phyloP scores from a whole-genome alignment of 2,797 vertebrate species.

The Melopsittacus undulatus region DNA sequence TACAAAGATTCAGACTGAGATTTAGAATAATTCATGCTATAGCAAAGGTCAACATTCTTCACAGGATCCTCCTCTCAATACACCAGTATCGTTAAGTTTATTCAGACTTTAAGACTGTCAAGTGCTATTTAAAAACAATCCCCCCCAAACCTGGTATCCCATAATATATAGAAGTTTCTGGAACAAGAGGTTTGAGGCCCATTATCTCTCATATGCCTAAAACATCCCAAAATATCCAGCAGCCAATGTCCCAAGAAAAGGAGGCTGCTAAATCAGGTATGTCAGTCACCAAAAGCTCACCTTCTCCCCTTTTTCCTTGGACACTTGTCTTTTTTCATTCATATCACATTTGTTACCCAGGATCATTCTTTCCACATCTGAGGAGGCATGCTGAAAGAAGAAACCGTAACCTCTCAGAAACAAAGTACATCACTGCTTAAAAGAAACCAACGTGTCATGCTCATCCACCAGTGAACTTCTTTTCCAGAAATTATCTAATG shows the following conservation, averaged over 20 bases:
- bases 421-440: neutral
- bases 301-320: slow-evolving; percentile 98
- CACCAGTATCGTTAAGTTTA: neutral
- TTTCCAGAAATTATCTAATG: neutral
- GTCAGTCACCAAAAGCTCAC: slow-evolving; percentile 72
- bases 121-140: neutral
- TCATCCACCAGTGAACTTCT: neutral
- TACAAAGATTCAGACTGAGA: neutral
- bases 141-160: rapidly evolving
- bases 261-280: neutral
- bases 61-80: neutral
- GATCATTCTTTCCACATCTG: slow-evolving; percentile 98
- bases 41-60: neutral
- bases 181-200: neutral
- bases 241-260: neutral
- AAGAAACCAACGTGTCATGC: neutral
- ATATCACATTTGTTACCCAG: slow-evolving; percentile 99
- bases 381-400: slow-evolving; percentile 89
- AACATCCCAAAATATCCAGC: neutral
- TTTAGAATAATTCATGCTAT: neutral
- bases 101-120: neutral
- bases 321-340: slow-evolving; percentile 98
- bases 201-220: neutral
- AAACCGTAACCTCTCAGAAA: neutral
- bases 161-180: neutral